Evolutionary conservation across 2,113 vertebrate species (phyloP).

Genomic region (Catharus bicknelli): DNA sequence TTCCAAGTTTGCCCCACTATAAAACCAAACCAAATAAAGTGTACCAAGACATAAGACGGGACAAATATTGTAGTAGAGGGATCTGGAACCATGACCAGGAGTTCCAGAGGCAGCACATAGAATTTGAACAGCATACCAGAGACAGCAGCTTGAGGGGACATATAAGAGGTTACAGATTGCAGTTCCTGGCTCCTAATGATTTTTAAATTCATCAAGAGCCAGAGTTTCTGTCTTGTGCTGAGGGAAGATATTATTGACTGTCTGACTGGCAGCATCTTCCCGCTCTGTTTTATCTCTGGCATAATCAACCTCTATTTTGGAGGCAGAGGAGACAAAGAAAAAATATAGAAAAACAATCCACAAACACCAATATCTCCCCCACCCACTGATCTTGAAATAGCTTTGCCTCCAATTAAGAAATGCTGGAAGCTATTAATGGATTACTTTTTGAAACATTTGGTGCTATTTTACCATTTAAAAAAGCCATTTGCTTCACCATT

Average conservation of each 20-base stretch:
- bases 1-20: neutral
- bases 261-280: neutral
- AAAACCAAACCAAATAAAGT: neutral
- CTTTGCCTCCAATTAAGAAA: neutral
- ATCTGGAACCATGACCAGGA: neutral
- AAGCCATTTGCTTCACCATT: too few species aligned
- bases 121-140: neutral
- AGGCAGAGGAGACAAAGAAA: neutral
- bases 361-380: neutral
- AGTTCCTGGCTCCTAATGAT: neutral
- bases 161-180: neutral
- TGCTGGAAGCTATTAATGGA: neutral
- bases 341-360: neutral
- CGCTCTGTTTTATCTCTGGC: neutral
- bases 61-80: neutral
- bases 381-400: neutral
- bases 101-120: neutral
- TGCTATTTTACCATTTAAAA: neutral
- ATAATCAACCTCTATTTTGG: neutral
- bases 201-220: neutral
- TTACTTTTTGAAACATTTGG: neutral
- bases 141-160: neutral
- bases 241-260: neutral
- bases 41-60: neutral
- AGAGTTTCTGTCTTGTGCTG: neutral